Evolutionary conservation across 2,113 vertebrate genomes (phyloP).

Genomic region (Dromiciops gliroides): DNA sequence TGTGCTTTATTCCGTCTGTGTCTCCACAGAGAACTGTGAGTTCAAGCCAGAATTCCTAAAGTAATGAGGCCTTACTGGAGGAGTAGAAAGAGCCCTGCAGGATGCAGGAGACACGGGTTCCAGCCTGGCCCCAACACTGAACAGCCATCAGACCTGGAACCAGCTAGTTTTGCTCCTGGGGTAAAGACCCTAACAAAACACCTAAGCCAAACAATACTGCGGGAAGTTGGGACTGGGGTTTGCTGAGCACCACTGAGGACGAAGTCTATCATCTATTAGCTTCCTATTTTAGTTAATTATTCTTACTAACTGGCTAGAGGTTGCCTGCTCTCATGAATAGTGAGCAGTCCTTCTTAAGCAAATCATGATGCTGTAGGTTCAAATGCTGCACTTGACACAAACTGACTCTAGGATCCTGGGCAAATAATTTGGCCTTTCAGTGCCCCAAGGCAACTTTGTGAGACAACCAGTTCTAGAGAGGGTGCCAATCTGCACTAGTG

Average conservation of each 20-base stretch:
- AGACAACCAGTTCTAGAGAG: not conserved
- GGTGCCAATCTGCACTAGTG: not conserved
- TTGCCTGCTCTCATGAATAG: not conserved
- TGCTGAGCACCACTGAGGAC: not conserved
- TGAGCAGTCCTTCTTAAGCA: not conserved
- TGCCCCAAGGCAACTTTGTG: not conserved
- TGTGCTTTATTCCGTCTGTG: not conserved
- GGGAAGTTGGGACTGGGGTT: not conserved
- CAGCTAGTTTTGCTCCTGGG: not conserved
- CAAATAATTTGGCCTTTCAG: not conserved
- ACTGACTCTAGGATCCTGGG: not conserved
- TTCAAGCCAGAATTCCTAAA: not conserved
- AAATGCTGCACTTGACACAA: not conserved
- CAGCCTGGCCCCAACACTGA: not conserved
- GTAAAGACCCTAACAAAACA: not conserved
- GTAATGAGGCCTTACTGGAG: not conserved
- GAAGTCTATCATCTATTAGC: not conserved
- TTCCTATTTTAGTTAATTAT: not conserved
- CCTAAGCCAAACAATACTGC: not conserved
- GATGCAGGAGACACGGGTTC: not conserved
- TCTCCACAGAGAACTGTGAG: not conserved
- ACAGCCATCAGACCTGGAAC: not conserved
- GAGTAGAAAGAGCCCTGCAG: not conserved
- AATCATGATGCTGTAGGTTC: not conserved
- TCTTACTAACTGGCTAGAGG: not conserved